Base-by-base conservation (phyloP, 2,113 vertebrate species). In the Chloebia gouldiae region DNA sequence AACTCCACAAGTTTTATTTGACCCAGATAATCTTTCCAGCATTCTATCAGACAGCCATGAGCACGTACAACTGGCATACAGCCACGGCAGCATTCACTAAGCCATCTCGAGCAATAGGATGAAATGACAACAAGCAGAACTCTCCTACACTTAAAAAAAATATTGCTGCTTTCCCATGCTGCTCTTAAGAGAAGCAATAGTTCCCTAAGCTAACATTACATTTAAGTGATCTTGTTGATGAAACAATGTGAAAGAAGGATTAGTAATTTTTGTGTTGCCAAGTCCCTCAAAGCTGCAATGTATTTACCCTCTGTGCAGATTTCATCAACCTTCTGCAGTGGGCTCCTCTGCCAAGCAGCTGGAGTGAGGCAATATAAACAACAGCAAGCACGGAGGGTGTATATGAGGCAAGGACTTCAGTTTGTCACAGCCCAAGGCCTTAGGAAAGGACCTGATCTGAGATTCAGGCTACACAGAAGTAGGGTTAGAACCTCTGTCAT, bases 11-110 rank as follows among this genome's bases (percentile, higher is more conserved):
- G 14, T 12, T 27, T 42, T 66, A 22, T 59, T 78, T 63, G n/a
- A 81, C 16, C 39, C 35, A 40, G 15, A 44, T 22, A 37, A 30
- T 18, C 15, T 56, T 75, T 56, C 40, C 45, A 56, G 1, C 0
- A 0, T 15, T 69, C 21, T 57, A 16, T 23, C 25, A 73, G 59
- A 15, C 6, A 40, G 30, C 17, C 12, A 39, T 0, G 0, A 15
- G 22, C 19, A 24, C 35, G 22, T 39, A 35, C 49, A 30, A 3
- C 9, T 49, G 33, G 45, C 40, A 21, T 4, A 13, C 16, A 69
- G 60, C 31, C 37, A 45, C 54, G 7, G 25, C 6, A 20, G 40
- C 39, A 30, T 49, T 69, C 28, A 11, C 44, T 15, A 20, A 66
- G 10, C 14, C 23, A 56, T 12, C 40, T n/a, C 7, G 0, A 68